Evolutionary conservation across 2,888 invertebrate species (phyloP), one percentile per base, ranked within the genome.

Genomic region (Drosophila nr. fundita): DNA sequence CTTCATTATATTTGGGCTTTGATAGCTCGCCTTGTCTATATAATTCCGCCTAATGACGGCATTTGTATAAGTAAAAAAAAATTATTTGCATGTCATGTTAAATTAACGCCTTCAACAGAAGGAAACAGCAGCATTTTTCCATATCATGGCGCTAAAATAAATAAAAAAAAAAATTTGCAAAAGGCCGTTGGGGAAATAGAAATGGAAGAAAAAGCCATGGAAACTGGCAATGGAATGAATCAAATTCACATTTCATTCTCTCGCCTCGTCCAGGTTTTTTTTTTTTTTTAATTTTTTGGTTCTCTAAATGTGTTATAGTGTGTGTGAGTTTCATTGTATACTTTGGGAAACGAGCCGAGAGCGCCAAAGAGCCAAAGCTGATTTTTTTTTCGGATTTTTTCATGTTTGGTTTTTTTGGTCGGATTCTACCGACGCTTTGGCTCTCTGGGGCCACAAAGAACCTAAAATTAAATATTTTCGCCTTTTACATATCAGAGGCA

Each of bases 381-480:
- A 38, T 63, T 74, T 53, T 69, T 69, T 68, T 61, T 60, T 57
- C 4, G 27, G 27, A 55, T 50, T 67, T 59, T 59, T 70, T 52
- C 32, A 40, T 54, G 45, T 64, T 68, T 76, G 50, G 59, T 58
- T 52, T 48, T 30, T 50, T 54, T 59, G 34, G 55, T 64, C 53
- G 57, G 45, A 64, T 70, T 75, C 67, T 75, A 49, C 58, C 70
- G 61, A 78, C 75, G 71, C 71, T 66, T 79, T 70, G 65, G 53
- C 61, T 63, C 68, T 78, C 66, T 57, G 72, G 66, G 69, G 60
- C 73, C 88, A 85, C 86, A 87, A 87, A 89, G 87, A 87, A 89
- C 82, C 87, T 89, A 89, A 87, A 87, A 87, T 87, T 87, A 87
- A 87, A 87, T 89, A 89, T 87, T 87, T 87, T 87, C 85, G 89